Base-by-base conservation (phyloP, 2,888 invertebrate species). In the Plebejus melissa region DNA sequence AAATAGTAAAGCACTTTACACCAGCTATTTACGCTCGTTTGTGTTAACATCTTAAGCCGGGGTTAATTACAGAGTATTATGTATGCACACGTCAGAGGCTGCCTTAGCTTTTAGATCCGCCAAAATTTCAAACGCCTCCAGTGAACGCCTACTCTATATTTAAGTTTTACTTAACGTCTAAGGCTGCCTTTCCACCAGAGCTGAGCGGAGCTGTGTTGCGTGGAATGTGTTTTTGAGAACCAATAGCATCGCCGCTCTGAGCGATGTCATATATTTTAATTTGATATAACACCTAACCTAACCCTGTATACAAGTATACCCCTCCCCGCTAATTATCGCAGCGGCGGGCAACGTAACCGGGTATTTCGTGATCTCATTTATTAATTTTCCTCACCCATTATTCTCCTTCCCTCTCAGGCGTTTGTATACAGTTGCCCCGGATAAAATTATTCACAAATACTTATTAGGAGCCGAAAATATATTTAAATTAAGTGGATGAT, bases 361-460 rank as follows among this genome's bases (percentile, higher is more conserved):
- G 88, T 89, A 88, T 88, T 89, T 89, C 88, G 88, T 89, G 87
- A 89, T 88, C 87, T 84, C 84, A 85, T 85, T 86, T 85, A 85
- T 86, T 85, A 84, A 86, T 86, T 86, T 85, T 84, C 83, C 82
- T 81, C 83, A 80, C 83, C 82, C 84, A 85, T 86, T 85, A 85
- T 85, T 86, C 83, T 83, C 82, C 76, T 77, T 80, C 80, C 83
- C 80, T 81, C 82, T 85, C 41, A 60, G 22, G 57, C 71, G 38
- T 65, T 72, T 36, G 74, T 71, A 72, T 69, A 50, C 69, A 74
- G 46, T 58, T 60, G 2, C 60, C 28, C 4, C 1, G 5, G 16
- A 32, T 65, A 32, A 32, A 65, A 32, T 65, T 60, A 69, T 36
- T 70, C 38, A 22, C 22, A 70, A 41, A 46, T 41, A 70, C 22